These are phyloP conservation scores for Cydia splendana DNA, from an alignment of 1,140 invertebrate species.

Conservation along the genomic window DNA sequence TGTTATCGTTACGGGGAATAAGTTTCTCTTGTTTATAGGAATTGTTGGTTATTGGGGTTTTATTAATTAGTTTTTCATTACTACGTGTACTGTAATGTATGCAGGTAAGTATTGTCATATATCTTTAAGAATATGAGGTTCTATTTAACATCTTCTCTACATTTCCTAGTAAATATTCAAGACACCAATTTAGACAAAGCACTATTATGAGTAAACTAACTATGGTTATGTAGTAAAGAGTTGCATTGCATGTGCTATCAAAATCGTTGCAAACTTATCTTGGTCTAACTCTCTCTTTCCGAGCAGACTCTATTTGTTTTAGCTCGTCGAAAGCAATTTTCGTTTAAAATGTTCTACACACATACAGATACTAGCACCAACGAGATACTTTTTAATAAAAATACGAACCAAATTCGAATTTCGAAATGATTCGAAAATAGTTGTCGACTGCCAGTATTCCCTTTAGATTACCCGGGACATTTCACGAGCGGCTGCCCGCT, in stretches of 20 bases:
- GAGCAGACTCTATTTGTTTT: too few species aligned
- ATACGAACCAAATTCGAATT: constrained; percentile 16
- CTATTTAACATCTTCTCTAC: too few species aligned
- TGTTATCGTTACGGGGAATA: constrained; percentile 38
- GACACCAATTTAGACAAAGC: too few species aligned
- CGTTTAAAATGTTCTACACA: too few species aligned
- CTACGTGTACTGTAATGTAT: neutral
- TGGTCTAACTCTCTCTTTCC: too few species aligned
- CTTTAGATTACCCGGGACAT: constrained; percentile 64
- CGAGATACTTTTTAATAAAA: constrained; percentile 8
- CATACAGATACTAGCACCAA: neutral
- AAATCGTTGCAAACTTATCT: too few species aligned
- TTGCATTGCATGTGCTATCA: too few species aligned
- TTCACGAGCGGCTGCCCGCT: constrained; percentile 73
- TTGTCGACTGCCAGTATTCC: constrained; percentile 43
- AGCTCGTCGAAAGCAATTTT: too few species aligned
- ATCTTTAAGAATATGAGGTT: neutral
- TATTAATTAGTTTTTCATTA: neutral
- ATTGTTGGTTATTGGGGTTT: constrained; percentile 26
- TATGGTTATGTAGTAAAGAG: too few species aligned
- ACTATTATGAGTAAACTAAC: too few species aligned
- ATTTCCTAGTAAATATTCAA: too few species aligned
- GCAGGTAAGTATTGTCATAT: too few species aligned
- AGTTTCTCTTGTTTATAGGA: constrained; percentile 37
- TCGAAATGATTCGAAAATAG: constrained; percentile 17